These are phyloP conservation scores for Acanthosepion lycidas DNA, from an alignment of 2,888 invertebrate genomes.

Conservation along the genomic window DNA sequence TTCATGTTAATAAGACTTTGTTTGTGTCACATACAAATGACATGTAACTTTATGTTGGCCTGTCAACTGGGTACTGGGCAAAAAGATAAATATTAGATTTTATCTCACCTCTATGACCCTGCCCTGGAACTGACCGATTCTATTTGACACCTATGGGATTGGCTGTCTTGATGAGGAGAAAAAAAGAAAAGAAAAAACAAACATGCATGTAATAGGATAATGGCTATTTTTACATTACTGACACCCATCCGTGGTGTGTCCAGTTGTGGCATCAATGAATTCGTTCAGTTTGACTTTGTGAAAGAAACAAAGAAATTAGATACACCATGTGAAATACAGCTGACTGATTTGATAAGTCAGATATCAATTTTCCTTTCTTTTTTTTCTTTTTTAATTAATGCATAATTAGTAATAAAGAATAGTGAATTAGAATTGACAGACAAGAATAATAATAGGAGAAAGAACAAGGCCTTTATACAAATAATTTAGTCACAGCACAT, in stretches of 20 bases:
- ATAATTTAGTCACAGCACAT: too few species aligned
- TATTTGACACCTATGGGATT: not conserved
- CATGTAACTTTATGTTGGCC: not conserved
- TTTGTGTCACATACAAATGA: not conserved
- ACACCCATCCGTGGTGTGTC: not conserved
- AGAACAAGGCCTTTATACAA: too few species aligned
- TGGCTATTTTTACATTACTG: not conserved
- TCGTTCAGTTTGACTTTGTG: not conserved
- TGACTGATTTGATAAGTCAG: not conserved
- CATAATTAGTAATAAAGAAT: too few species aligned
- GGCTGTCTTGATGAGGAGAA: not conserved
- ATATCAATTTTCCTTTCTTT: not conserved
- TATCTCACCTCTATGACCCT: not conserved
- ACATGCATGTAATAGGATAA: not conserved
- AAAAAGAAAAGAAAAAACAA: too few species aligned
- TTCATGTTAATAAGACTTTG: not conserved
- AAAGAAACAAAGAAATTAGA: not conserved
- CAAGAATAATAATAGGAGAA: too few species aligned
- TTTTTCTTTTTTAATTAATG: not conserved
- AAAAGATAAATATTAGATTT: not conserved
- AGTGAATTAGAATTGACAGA: too few species aligned
- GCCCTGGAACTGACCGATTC: not conserved
- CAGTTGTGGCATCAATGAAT: not conserved
- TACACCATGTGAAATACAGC: not conserved
- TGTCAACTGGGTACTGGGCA: not conserved